Conservation (phyloP, 2,797 vertebrate species). For the Alfaro cultratus region DNA sequence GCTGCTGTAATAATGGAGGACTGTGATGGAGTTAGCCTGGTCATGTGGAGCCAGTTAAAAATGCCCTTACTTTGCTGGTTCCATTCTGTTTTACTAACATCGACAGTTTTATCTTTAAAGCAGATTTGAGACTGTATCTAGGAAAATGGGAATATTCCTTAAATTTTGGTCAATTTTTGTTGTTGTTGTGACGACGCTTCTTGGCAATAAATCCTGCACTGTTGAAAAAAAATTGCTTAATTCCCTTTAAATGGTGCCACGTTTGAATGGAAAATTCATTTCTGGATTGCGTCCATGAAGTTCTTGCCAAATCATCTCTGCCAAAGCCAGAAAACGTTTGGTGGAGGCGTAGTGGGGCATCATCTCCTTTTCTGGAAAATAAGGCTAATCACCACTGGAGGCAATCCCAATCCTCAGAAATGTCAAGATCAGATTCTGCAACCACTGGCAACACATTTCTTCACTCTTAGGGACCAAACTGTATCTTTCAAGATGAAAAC, state of each 20-base stretch:
- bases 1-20: conserved; percentile 59
- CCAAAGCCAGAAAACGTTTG: background rate
- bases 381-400: background rate
- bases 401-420: background rate
- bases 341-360: background rate
- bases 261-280: background rate
- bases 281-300: background rate
- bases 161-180: background rate
- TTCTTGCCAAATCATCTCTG: background rate
- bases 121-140: background rate
- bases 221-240: background rate
- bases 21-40: conserved; percentile 34
- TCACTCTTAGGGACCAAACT: background rate
- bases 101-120: background rate
- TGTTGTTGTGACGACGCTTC: background rate
- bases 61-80: background rate
- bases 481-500: background rate
- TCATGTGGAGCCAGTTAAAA: conserved; percentile 41
- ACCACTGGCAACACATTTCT: background rate
- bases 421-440: background rate
- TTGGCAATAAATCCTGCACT: background rate
- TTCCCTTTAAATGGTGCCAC: background rate
- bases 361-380: background rate
- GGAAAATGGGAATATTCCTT: background rate
- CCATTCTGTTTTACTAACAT: background rate